Evolutionary conservation across 2,113 vertebrate species (phyloP).

Genomic region (Bagarius yarrelli): DNA sequence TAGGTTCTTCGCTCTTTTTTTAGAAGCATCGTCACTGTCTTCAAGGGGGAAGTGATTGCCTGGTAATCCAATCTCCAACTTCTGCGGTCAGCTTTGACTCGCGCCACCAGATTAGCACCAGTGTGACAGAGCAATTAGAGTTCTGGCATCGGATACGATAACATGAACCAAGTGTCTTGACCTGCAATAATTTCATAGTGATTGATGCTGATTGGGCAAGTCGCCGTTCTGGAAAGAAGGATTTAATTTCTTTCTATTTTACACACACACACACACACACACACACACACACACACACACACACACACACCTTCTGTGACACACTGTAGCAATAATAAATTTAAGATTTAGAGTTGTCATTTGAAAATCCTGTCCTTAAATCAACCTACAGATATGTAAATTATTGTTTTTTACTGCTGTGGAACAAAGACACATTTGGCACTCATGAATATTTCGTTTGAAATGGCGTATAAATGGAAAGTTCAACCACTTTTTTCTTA

Average conservation of each 20-base stretch:
- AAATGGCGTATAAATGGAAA: no score
- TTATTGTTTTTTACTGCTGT: background rate
- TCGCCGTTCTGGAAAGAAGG: constrained; percentile 1
- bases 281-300: background rate
- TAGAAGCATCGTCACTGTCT: background rate
- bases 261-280: background rate
- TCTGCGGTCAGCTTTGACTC: background rate
- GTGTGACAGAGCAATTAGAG: constrained; percentile 19
- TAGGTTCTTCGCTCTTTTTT: constrained; percentile 18
- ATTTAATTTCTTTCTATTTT: background rate
- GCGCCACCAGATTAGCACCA: background rate
- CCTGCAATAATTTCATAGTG: background rate
- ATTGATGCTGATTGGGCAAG: constrained; percentile 26
- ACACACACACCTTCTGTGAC: background rate
- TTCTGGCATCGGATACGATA: constrained; percentile 12
- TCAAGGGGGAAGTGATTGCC: background rate
- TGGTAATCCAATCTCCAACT: constrained; percentile 8
- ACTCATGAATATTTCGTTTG: no score
- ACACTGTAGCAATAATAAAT: background rate
- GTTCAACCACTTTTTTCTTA: no score
- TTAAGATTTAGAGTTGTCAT: background rate
- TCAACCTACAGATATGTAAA: background rate
- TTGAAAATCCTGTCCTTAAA: background rate
- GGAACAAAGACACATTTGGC: no score
- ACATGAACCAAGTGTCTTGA: constrained; percentile 9